Evolutionary conservation across 2,797 vertebrate species (phyloP), one percentile per base, ranked within the genome.

Genomic region (Ibycter americanus): DNA sequence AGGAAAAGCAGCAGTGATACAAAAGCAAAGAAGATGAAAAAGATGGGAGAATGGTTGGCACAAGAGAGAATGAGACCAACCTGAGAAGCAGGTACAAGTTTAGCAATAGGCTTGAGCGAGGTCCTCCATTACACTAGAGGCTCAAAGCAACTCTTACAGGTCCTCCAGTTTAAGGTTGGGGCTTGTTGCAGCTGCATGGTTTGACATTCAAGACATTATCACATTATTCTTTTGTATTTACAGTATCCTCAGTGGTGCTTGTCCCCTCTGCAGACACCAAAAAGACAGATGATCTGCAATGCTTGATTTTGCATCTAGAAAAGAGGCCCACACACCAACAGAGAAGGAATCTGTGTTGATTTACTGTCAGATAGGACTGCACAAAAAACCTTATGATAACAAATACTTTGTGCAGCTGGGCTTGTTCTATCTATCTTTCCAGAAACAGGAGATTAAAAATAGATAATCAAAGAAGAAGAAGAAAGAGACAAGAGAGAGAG

Each of bases 21-120:
- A 23, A 1, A 66, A 79, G 11, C n/a, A 38, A 73, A 67, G 16
- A 51, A 9, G 16, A 66, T 47, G 1, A 36, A 65, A 51, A 87
- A 31, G 12, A 56, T 31, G 22, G 23, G 22, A 89, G 9, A 46
- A 27, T 0, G 0, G 31, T 2, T 70, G 34, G 46, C 32, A 72
- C 29, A 54, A 54, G 27, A 49, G 29, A 18, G 20, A 82, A 62
- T 6, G 6, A 84, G 34, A 55, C 21, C 49, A 83, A 4, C 4
- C 13, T 56, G 15, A 54, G 54, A 79, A 49, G 47, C 26, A 52
- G 36, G 18, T 27, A 55, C 5, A 80, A 19, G 38, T 38, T 78
- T n/a, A 72, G 15, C 51, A 46, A 25, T 3, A 81, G 19, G 10
- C 5, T 63, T 61, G 44, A 63, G 25, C 27, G 3, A 63, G 9